Evolutionary conservation across 2,113 vertebrate species (phyloP).

Genomic region (Circaetus cinerascens): DNA sequence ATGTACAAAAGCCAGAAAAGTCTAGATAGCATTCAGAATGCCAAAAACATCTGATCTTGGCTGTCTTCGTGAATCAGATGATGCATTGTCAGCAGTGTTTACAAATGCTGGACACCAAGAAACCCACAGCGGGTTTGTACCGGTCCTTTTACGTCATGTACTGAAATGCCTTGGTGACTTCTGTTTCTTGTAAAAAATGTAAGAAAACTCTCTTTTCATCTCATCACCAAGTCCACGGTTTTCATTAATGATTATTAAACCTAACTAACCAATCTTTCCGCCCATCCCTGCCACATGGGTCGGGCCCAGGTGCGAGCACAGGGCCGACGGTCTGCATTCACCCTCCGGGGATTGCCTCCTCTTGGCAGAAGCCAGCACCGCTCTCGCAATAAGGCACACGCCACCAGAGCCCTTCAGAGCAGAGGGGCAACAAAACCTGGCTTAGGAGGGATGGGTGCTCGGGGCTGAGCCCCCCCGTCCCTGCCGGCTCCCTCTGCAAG

Average conservation of each 20-base stretch:
- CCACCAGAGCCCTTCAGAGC: background rate
- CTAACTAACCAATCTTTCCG: background rate
- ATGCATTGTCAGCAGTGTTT: background rate
- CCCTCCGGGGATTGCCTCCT: background rate
- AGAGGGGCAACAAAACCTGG: background rate
- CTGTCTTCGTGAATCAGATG: background rate
- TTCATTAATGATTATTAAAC: background rate
- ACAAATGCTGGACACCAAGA: background rate
- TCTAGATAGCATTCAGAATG: background rate
- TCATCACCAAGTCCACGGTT: background rate
- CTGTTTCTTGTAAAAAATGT: background rate
- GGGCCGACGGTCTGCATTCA: background rate
- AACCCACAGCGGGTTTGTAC: background rate
- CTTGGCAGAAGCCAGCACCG: background rate
- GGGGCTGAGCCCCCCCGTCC: accelerated
- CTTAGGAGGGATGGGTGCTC: background rate
- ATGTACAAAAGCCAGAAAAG: background rate
- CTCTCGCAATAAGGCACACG: background rate
- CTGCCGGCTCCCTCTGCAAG: background rate
- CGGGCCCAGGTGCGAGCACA: background rate
- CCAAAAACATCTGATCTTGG: background rate
- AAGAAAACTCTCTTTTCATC: background rate
- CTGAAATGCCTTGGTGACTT: background rate
- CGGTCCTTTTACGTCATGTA: accelerated
- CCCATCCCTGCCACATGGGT: background rate